Base-by-base conservation (phyloP, 2,797 vertebrate genomes). In the Takifugu ocellatus region DNA sequence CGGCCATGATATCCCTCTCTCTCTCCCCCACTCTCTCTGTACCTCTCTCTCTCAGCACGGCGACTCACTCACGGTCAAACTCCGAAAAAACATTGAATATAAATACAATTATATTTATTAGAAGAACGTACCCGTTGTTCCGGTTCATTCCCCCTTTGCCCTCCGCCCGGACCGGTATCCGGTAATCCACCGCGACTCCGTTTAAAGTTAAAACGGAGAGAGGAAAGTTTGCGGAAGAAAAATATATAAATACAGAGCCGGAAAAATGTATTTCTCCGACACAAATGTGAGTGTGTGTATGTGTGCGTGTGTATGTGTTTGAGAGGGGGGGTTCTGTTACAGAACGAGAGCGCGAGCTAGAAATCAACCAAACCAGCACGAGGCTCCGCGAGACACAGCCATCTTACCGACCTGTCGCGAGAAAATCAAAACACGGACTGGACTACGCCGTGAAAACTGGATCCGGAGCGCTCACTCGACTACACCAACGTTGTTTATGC, bases 291-390 rank as follows among this genome's bases (percentile, higher is more conserved):
- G 61, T 81, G 73, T 77, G 58, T 77, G 70, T 69, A 68, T 77
- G 60, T 81, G 72, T 79, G 44, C 21, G 17, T 46, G 70, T 78
- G 61, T 81, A 72, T 79, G 58, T 77, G 70, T 71, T 64, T 17
- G 44, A 29, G 56, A 48, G 57, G 63, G 74, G 88, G 87, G 84
- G 78, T 88, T 91, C 89, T 88, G 88, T 91, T 90, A 91, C 90
- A 89, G 90, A 85, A 77, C 90, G 84, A 92, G 90, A 91, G 89
- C 84, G 85, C 87, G 88, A 92, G 91, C 88, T 84, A 91, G 87
- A 89, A 87, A 88, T 92, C 93, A 93, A 94, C 93, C 92, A 93
- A 92, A 96, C 92, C 94, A 94, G 94, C 96, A 98, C 96, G 96
- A 97, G 95, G 96, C 94, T 96, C 93, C 92, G 93, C 93, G 92